phyloP scores from a whole-genome alignment of 2,113 vertebrate species.

The Rallus limicola region DNA sequence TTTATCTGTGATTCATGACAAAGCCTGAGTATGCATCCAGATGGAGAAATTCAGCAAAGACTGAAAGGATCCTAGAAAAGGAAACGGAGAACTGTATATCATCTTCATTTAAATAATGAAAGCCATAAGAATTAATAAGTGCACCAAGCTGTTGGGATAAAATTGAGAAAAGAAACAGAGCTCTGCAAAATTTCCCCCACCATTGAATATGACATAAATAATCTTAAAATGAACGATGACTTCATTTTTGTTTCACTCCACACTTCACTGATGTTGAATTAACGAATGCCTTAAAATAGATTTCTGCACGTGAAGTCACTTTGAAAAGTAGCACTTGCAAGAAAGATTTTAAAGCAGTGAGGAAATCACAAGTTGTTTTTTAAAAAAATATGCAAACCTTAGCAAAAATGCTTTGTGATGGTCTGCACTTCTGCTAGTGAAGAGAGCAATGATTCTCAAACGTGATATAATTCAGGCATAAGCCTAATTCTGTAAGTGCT shows the following conservation, averaged over 20 bases:
- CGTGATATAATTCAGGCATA: not conserved
- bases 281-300: constrained; percentile 17
- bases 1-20: constrained; percentile 8
- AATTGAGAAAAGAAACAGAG: constrained; percentile 44
- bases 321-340: constrained; percentile 1
- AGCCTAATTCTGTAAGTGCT: not conserved
- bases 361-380: not conserved
- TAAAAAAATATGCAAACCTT: not conserved
- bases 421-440: not conserved
- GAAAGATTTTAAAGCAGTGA: not conserved
- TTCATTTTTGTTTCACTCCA: constrained; percentile 30
- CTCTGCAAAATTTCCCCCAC: constrained; percentile 12
- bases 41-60: constrained; percentile 35
- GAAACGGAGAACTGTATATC: constrained; percentile 11
- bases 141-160: constrained; percentile 31
- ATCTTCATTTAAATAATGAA: constrained; percentile 57
- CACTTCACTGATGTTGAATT: constrained; percentile 31
- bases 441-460: not conserved
- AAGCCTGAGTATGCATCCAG: constrained; percentile 5
- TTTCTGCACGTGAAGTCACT: constrained; percentile 4
- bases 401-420: not conserved
- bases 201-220: constrained; percentile 16
- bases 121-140: constrained; percentile 61
- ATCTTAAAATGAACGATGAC: constrained; percentile 6
- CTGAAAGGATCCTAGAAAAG: constrained; percentile 3